Conservation (phyloP, 2,888 invertebrate species). For the Lepidocyrtinus sp. region DNA sequence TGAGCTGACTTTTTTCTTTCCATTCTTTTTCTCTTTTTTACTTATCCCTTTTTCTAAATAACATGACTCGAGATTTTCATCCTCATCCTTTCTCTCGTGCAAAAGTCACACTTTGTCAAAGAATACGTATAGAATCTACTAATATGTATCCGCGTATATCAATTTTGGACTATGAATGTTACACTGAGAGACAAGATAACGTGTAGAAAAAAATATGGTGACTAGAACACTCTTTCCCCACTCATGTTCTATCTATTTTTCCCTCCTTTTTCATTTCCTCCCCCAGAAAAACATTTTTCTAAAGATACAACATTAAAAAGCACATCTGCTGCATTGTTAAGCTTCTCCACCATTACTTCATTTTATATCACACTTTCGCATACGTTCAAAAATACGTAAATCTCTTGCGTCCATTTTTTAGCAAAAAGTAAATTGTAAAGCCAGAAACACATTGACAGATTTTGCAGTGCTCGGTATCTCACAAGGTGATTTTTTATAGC, state of each 20-base stretch:
- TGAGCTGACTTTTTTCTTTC: conserved; percentile 47
- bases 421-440: not conserved
- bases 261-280: not conserved
- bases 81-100: not conserved
- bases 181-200: not conserved
- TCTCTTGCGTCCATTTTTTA: not conserved
- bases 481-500: not conserved
- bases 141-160: no score
- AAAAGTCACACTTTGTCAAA: conserved; percentile 14
- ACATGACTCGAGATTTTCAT: conserved; percentile 42
- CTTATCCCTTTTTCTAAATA: conserved; percentile 10
- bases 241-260: not conserved
- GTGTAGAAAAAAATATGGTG: not conserved
- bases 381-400: not conserved
- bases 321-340: not conserved
- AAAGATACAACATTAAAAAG: not conserved
- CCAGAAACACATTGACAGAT: not conserved
- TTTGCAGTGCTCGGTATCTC: not conserved
- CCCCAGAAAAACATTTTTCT: not conserved
- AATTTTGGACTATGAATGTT: not conserved
- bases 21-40: conserved; percentile 24
- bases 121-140: not conserved
- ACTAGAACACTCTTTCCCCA: not conserved
- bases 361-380: no score
- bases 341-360: not conserved